Base-by-base conservation (phyloP, 2,888 invertebrate genomes). In the Cephus rjabovi region DNA sequence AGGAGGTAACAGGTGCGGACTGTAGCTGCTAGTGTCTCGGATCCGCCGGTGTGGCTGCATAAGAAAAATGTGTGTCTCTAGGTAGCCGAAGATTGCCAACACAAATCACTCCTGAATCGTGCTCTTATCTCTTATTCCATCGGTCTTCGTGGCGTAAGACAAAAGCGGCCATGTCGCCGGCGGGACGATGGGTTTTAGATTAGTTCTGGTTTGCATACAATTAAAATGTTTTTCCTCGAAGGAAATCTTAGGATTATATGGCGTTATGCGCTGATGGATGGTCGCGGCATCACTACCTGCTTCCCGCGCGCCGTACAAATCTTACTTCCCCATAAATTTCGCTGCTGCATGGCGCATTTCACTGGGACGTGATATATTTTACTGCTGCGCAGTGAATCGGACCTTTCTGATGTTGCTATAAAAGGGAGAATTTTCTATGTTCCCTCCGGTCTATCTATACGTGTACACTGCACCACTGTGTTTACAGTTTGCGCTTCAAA, bases 21-120 rank as follows among this genome's bases (percentile, higher is more conserved):
- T 56, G 23, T 56, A 56, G 23, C 56, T 6, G 9, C 9, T 23
- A 23, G 56, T 56, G 56, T 56, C 23, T 23, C 9, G 0, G 56
- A 23, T 56, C 56, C 56, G 23, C 23, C 23, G 56, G 23, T 2
- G 56, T 23, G 9, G 56, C 56, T 56, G 23, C 23, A 23, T 56
- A 56, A 56, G 23, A 56, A 56, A 56, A 56, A 56, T 56, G 9
- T 31, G 71, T 15, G 71, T 33, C 33, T 33, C 31, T 71, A 71
- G 71, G 71, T 33, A 33, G 71, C 71, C 31, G 6, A 33, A 31
- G 71, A 71, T 71, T 71, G 71, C 71, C 71, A 71, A 33, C 40
- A 70, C 77, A 40, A 70, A 77, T 75, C 77, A 70, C 75, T 69
- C 74, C 73, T 73, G 77, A 75, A 77, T 75, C 70, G 69, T 69